Conservation (phyloP, 2,797 vertebrate genomes). For the Decapterus maruadsi region DNA sequence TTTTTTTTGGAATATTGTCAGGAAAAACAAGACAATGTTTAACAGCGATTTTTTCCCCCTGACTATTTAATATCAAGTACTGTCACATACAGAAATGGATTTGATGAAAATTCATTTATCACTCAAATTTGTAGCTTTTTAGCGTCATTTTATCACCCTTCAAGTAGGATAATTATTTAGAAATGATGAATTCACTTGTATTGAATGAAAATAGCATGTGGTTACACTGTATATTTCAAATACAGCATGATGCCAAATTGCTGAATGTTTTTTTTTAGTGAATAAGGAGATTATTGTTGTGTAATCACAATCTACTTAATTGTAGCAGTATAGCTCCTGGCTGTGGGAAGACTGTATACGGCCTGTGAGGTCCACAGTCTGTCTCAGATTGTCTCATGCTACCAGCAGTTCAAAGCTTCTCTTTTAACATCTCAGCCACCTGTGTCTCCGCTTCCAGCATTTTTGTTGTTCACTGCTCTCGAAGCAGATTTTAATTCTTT, state of each 20-base stretch:
- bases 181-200: background rate
- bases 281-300: background rate
- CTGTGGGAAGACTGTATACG: background rate
- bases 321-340: background rate
- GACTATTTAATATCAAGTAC: background rate
- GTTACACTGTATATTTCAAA: background rate
- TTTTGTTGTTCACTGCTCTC: background rate
- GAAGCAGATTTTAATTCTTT: background rate
- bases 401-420: slow-evolving; percentile 2
- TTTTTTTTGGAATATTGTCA: background rate
- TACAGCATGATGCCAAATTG: background rate
- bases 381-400: background rate
- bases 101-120: background rate
- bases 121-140: background rate
- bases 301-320: background rate
- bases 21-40: background rate
- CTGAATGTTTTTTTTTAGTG: background rate
- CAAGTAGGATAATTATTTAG: fast-evolving
- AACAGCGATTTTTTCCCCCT: background rate
- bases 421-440: background rate
- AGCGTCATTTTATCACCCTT: background rate
- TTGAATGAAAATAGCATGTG: background rate
- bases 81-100: background rate
- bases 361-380: background rate
- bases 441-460: background rate